phyloP scores from a whole-genome alignment of 2,888 invertebrate species.

The Cryptocephalus primarius region DNA sequence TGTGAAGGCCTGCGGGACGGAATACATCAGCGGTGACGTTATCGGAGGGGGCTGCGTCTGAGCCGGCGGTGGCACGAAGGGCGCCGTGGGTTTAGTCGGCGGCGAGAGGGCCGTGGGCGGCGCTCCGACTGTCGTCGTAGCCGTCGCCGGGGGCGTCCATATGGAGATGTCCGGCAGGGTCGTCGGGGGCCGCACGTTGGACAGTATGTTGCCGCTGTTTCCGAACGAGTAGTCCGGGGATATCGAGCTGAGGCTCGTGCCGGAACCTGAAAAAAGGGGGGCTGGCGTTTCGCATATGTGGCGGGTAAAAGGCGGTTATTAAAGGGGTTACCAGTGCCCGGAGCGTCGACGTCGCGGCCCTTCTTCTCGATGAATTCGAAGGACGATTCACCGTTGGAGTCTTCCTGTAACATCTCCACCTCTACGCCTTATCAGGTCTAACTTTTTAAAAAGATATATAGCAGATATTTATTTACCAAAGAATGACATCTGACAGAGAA shows the following conservation, averaged over 20 bases:
- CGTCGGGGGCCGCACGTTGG: conserved; percentile 58
- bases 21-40: background rate
- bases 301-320: background rate
- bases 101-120: too few relatives aligned
- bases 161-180: conserved; percentile 56
- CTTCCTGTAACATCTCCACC: conserved; percentile 26
- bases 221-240: conserved; percentile 37
- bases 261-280: conserved; percentile 29
- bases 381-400: conserved; percentile 36
- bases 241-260: conserved; percentile 32
- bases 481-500: too few relatives aligned
- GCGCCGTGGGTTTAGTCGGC: too few relatives aligned
- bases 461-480: too few relatives aligned
- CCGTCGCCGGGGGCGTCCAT: conserved; percentile 22
- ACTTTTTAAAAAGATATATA: too few relatives aligned
- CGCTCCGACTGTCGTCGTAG: too few relatives aligned
- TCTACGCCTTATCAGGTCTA: too few relatives aligned
- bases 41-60: conserved; percentile 6
- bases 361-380: conserved; percentile 39
- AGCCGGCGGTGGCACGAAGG: conserved; percentile 1
- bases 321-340: background rate
- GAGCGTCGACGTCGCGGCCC: conserved; percentile 3
- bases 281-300: background rate
- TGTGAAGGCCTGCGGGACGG: conserved; percentile 4
- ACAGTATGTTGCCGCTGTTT: conserved; percentile 48